These are phyloP conservation scores for Yponomeuta plumbellus DNA, from an alignment of 2,888 invertebrate genomes.

Conservation along the genomic window DNA sequence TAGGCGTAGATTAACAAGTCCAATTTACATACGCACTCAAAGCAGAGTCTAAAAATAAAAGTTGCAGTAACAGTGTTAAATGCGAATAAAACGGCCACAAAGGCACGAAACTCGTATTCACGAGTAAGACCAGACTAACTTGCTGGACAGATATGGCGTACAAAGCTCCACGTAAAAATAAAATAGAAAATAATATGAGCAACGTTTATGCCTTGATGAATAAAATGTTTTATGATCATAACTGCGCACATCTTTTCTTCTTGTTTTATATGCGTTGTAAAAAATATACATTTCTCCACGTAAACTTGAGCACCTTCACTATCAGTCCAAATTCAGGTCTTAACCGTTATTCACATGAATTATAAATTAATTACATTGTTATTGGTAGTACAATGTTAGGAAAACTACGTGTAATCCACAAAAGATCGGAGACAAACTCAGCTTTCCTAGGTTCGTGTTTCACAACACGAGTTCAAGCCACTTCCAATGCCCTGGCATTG, in stretches of 20 bases:
- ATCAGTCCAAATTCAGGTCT: no score
- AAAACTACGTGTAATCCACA: background rate
- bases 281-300: background rate
- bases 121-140: constrained; percentile 2
- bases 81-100: constrained; percentile 29
- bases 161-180: background rate
- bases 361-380: no score
- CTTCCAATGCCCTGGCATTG: background rate
- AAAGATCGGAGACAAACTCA: background rate
- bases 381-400: no score
- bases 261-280: background rate
- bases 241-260: background rate
- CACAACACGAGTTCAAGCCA: background rate
- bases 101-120: constrained; percentile 8
- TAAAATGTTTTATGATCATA: constrained; percentile 1
- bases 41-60: constrained; percentile 60
- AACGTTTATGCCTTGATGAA: background rate
- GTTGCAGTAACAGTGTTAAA: constrained; percentile 37
- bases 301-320: no score
- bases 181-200: background rate
- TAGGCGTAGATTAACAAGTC: constrained; percentile 42
- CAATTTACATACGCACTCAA: constrained; percentile 57
- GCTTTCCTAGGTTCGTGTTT: background rate
- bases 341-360: no score
- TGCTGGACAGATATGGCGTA: background rate